These are phyloP conservation scores for Poeciliopsis retropinna DNA, from an alignment of 2,113 vertebrate species.

Conservation along the genomic window DNA sequence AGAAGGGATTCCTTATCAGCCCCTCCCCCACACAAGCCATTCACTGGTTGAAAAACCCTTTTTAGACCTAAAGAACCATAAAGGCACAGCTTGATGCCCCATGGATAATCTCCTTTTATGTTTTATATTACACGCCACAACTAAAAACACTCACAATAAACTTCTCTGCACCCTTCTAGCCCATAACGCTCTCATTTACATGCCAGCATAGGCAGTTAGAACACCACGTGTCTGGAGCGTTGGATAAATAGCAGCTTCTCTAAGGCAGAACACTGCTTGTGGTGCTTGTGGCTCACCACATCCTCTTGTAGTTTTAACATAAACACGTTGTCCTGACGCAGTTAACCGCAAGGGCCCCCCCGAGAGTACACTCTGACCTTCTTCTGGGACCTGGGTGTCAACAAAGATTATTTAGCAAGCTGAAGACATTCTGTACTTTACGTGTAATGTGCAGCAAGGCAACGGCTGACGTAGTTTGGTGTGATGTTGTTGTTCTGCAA, in stretches of 20 bases:
- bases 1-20: neutral
- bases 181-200: conserved; percentile 2
- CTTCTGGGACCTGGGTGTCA: conserved; percentile 54
- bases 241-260: conserved; percentile 48
- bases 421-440: conserved; percentile 20
- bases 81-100: conserved; percentile 6
- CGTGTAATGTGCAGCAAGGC: conserved; percentile 1
- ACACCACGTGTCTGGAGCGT: conserved; percentile 49
- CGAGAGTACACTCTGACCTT: conserved; percentile 63
- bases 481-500: conserved; percentile 9
- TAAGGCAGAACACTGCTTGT: conserved; percentile 39
- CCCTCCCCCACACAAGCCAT: neutral
- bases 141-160: conserved; percentile 22
- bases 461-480: neutral
- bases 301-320: conserved; percentile 77
- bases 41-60: neutral
- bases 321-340: conserved; percentile 75
- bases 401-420: conserved; percentile 35
- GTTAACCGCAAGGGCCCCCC: conserved; percentile 56
- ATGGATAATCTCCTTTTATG: conserved; percentile 13
- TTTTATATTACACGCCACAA: conserved; percentile 38
- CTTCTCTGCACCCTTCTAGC: neutral
- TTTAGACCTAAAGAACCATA: conserved; percentile 25
- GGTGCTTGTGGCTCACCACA: conserved; percentile 70
- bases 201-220: conserved; percentile 28